A percentile compares a stretch with the other conserved stretches of the same genome.
Evolutionary conservation across 2,888 invertebrate genomes (phyloP).

Genomic region (Drosophila mimetica): DNA sequence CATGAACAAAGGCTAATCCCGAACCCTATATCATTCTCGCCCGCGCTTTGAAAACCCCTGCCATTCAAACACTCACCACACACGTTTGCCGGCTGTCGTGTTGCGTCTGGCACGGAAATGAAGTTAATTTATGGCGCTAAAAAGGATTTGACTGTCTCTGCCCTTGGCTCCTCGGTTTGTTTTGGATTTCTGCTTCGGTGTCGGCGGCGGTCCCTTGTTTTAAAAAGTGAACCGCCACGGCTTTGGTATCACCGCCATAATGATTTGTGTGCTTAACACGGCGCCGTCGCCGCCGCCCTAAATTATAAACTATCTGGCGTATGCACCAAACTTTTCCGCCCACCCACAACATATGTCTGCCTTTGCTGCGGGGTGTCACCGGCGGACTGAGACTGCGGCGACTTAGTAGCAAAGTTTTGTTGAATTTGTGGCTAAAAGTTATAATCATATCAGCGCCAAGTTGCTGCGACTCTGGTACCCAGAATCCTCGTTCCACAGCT

Average conservation of each 20-base stretch:
- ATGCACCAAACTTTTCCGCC: conserved; percentile 52
- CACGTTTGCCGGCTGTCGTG: conserved; percentile 71
- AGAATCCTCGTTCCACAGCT: conserved; percentile 6
- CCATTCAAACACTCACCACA: conserved; percentile 45
- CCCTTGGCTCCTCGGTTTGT: conserved; percentile 44
- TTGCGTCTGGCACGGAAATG: conserved; percentile 76
- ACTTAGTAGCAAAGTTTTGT: conserved; percentile 64
- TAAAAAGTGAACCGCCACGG: conserved; percentile 28
- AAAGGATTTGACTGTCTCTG: conserved; percentile 69
- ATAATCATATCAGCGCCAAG: conserved; percentile 67
- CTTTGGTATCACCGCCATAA: conserved; percentile 65
- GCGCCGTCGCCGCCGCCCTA: conserved; percentile 58
- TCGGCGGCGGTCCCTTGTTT: conserved; percentile 30
- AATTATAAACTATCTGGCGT: conserved; percentile 73
- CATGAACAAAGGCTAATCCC: conserved; percentile 8
- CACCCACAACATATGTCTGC: conserved; percentile 42
- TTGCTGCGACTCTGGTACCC: conserved; percentile 8
- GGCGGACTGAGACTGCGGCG: conserved; percentile 33
- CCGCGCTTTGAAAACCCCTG: conserved; percentile 1
- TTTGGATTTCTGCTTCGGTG: conserved; percentile 44
- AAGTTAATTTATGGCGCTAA: conserved; percentile 78
- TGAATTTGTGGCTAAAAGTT: conserved; percentile 71
- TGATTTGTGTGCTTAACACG: conserved; percentile 72
- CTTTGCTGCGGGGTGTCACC: conserved; percentile 1
- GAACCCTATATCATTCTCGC: conserved; percentile 15